Conservation (phyloP, 2,888 invertebrate species). For the Tridacna gigas region DNA sequence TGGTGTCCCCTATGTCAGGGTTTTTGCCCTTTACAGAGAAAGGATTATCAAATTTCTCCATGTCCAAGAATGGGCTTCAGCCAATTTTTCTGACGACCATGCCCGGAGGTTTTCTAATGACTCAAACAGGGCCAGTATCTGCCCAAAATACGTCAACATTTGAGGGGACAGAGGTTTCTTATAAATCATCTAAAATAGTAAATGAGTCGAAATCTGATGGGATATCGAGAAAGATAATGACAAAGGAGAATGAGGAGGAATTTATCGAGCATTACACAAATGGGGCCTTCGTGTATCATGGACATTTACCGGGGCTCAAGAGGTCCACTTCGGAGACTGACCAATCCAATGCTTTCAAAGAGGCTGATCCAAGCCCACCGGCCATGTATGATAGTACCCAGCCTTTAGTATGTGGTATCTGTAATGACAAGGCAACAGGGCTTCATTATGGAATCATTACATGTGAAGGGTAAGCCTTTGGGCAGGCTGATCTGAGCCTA, state of each 20-base stretch:
- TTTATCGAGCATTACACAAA: constrained; percentile 79
- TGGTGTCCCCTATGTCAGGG: constrained; percentile 60
- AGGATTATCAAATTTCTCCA: constrained; percentile 32
- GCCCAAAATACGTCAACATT: constrained; percentile 8
- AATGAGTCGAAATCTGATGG: not conserved
- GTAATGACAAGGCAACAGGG: constrained; percentile 98
- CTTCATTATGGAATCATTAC: constrained; percentile 99
- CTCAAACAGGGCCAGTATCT: constrained; percentile 51
- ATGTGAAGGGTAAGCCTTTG: constrained; percentile 95
- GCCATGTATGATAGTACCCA: constrained; percentile 89
- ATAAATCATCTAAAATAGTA: not conserved
- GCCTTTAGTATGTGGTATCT: constrained; percentile 88
- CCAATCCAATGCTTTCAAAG: not conserved
- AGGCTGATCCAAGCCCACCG: not conserved
- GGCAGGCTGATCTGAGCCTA: no score
- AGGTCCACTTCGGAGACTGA: not conserved
- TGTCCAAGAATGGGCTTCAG: constrained; percentile 42
- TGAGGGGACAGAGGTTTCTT: not conserved
- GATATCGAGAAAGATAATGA: constrained; percentile 23
- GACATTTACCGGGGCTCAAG: constrained; percentile 64
- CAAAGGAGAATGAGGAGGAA: constrained; percentile 65
- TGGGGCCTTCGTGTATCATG: constrained; percentile 74
- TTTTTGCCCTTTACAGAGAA: constrained; percentile 41
- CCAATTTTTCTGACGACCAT: constrained; percentile 62
- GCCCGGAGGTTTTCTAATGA: constrained; percentile 62